Evolutionary conservation across 2,113 vertebrate species (phyloP), one percentile per base, ranked within the genome.

Genomic region (Channa maculata): DNA sequence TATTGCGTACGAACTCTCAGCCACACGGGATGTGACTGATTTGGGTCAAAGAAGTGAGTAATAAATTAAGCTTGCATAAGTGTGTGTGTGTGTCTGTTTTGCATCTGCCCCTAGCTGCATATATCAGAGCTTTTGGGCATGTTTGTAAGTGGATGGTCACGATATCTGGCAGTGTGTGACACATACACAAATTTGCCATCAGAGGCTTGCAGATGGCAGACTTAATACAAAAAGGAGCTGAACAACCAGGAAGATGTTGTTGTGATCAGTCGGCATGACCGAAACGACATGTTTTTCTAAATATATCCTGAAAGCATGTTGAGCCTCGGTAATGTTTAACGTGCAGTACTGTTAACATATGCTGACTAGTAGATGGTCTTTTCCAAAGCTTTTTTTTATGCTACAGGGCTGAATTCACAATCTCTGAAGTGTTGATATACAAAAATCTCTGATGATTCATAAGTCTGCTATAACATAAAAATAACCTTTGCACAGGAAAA

Each of bases 41-140:
- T 92, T 88, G 79, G 90, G 92, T 92, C 87, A 90, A 88, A 86
- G 75, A 88, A 82, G 80, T 89, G 87, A 88, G 84, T 83, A 88
- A 90, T 88, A 80, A 87, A 89, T 88, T 80, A 86, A 74, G 84
- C 82, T 79, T 75, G 84, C 50, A 60, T 79, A 75, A 79, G 61
- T 82, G 51, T 71, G 82, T 76, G 66, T 68, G 58, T 68, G 46
- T 49, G 55, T 58, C 50, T 41, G 53, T 44, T 83, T 69, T 79
- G 74, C 69, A 8, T 82, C 72, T 65, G 83, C 85, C 88, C 69
- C 67, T 33, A 64, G 83, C 78, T 60, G 75, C 59, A 65, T 67
- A 74, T 57, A 81, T 86, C 74, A 46, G 71, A 66, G 86, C 77
- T 77, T 57, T 62, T 4, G 59, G 75, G 71, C 76, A 57, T 75